A percentile compares a stretch with the other conserved stretches of the same genome.
Conservation (phyloP, 2,797 vertebrate species). For the Ataeniobius toweri region DNA sequence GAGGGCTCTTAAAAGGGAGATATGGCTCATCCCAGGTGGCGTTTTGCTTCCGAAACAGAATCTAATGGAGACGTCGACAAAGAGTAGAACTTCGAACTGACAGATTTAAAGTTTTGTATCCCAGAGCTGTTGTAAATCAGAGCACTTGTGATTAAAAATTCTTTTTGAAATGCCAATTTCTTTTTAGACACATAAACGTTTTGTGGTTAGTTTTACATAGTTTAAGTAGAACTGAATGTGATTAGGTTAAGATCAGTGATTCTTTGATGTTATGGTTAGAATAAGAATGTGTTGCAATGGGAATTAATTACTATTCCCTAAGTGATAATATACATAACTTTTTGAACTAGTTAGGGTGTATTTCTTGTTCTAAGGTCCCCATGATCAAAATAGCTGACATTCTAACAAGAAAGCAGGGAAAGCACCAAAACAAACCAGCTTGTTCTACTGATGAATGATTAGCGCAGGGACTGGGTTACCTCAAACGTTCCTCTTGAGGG, state of each 20-base stretch:
- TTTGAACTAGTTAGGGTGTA: neutral
- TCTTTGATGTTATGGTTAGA: too few species aligned
- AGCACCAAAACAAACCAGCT: slow-evolving; percentile 31
- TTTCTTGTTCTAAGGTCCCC: neutral
- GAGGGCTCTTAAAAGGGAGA: neutral
- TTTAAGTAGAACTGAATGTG: too few species aligned
- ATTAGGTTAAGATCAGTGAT: too few species aligned
- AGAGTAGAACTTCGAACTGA: too few species aligned
- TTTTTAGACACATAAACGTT: too few species aligned
- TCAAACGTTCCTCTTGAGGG: slow-evolving; percentile 37
- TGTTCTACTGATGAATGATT: slow-evolving; percentile 63
- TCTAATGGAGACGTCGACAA: too few species aligned
- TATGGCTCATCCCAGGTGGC: neutral
- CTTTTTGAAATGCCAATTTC: too few species aligned
- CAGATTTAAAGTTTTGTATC: too few species aligned
- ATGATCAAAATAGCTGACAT: slow-evolving; percentile 1
- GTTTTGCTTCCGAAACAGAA: neutral
- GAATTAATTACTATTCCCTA: neutral
- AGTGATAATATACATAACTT: slow-evolving; percentile 9
- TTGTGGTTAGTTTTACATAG: too few species aligned
- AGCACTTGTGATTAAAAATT: too few species aligned
- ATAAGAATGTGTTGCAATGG: too few species aligned
- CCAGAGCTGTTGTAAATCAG: too few species aligned
- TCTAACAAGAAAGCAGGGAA: slow-evolving; percentile 6
- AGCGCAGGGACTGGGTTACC: slow-evolving; percentile 36